Evolutionary conservation across 2,888 invertebrate species (phyloP).

Genomic region (Clostera curtula): DNA sequence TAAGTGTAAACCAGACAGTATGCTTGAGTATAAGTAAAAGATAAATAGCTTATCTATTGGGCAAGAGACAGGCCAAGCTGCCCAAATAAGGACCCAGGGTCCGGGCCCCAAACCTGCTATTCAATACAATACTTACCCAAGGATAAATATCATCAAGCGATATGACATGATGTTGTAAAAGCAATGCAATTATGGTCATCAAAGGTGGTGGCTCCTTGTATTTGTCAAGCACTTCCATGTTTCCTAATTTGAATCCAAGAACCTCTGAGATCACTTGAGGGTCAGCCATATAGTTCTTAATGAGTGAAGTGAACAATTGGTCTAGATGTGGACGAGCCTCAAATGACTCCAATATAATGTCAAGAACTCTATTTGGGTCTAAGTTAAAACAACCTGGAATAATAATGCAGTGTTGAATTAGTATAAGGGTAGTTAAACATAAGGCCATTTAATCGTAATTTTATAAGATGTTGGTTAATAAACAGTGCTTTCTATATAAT

Average conservation of each 20-base stretch:
- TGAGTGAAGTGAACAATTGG: constrained; percentile 88
- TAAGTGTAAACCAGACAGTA: not conserved
- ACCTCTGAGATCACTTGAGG: constrained; percentile 90
- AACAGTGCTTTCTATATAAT: too few species aligned
- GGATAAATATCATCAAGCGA: constrained; percentile 90
- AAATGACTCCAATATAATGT: constrained; percentile 97
- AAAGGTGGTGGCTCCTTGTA: constrained; percentile 85
- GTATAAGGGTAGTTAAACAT: not conserved
- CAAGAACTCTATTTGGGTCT: constrained; percentile 97
- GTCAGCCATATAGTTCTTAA: constrained; percentile 90
- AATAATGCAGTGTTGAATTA: not conserved
- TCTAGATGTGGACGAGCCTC: constrained; percentile 89
- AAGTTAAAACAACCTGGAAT: constrained; percentile 96
- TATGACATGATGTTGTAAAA: constrained; percentile 92
- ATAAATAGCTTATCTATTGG: too few species aligned
- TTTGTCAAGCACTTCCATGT: constrained; percentile 74
- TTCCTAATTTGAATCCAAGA: constrained; percentile 92
- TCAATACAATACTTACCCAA: constrained; percentile 79
- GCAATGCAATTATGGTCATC: constrained; percentile 91
- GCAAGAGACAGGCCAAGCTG: too few species aligned
- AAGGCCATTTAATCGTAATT: too few species aligned
- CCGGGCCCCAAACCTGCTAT: not conserved
- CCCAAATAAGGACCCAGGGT: too few species aligned
- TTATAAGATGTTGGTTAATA: too few species aligned
- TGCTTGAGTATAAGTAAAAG: too few species aligned